A percentile compares a stretch with the other conserved stretches of the same genome.
Conservation (phyloP, 2,888 invertebrate genomes). For the Volucella inanis region DNA sequence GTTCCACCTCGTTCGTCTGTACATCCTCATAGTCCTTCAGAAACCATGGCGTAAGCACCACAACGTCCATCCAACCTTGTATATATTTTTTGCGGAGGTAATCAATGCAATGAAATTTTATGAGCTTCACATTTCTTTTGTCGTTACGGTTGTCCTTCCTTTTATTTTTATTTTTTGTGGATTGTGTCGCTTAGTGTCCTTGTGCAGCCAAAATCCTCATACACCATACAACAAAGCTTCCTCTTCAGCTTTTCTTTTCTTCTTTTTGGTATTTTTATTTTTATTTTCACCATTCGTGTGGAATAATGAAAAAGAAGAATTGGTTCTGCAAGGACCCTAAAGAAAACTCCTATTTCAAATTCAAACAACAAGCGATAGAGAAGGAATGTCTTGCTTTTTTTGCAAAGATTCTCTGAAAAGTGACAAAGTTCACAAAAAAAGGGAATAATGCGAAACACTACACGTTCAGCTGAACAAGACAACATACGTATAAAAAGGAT, state of each 20-base stretch:
- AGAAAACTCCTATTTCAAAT: constrained; percentile 15
- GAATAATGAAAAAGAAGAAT: constrained; percentile 38
- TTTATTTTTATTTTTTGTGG: constrained; percentile 10
- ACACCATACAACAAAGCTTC: constrained; percentile 37
- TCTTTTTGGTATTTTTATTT: constrained; percentile 19
- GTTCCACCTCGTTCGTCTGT: neutral
- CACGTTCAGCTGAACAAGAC: constrained; percentile 46
- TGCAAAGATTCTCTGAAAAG: constrained; percentile 33
- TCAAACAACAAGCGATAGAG: constrained; percentile 24
- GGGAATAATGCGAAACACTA: constrained; percentile 12
- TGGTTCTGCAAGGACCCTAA: neutral
- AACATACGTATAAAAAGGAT: constrained; percentile 5
- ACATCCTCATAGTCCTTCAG: neutral
- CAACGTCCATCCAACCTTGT: constrained; percentile 30
- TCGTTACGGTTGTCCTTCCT: neutral
- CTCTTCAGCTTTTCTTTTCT: neutral
- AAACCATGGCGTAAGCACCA: constrained; percentile 49
- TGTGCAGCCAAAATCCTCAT: constrained; percentile 28
- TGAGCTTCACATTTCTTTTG: constrained; percentile 48
- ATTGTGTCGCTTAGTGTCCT: constrained; percentile 29
- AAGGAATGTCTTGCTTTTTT: constrained; percentile 24
- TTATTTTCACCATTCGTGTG: constrained; percentile 55
- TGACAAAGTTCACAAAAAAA: constrained; percentile 28
- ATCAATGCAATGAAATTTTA: constrained; percentile 73
- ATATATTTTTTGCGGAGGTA: constrained; percentile 61